These are phyloP conservation scores for Tortrix viridana DNA, from an alignment of 2,888 invertebrate species.

Conservation along the genomic window DNA sequence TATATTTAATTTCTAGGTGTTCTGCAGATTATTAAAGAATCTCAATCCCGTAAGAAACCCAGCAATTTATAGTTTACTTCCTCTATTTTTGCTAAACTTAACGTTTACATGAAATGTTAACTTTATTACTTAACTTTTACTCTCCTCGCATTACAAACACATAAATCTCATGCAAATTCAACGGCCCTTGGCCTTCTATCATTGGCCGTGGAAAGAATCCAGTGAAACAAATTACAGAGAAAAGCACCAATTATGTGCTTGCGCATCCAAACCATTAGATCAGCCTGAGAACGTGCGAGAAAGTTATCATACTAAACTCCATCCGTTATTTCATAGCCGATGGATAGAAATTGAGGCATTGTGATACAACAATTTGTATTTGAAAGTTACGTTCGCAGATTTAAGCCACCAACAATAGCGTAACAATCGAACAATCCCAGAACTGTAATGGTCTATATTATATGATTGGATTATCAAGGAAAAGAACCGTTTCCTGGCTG, in stretches of 20 bases:
- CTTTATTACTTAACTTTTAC: no score
- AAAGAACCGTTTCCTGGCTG: conserved; percentile 38
- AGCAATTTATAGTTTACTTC: no score
- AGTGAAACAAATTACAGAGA: conserved; percentile 9
- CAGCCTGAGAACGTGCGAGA: conserved; percentile 50
- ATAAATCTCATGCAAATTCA: background rate
- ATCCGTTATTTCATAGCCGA: conserved; percentile 51
- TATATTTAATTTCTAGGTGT: no score
- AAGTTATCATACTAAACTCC: conserved; percentile 55
- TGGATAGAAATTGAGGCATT: conserved; percentile 45
- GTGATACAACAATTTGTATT: conserved; percentile 27
- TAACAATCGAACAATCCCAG: no score
- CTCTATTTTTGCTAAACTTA: no score
- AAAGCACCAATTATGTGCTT: conserved; percentile 21
- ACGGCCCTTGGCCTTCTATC: conserved; percentile 6
- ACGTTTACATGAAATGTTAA: no score
- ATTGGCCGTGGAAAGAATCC: conserved; percentile 11
- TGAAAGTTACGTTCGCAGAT: conserved; percentile 31
- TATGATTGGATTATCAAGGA: background rate
- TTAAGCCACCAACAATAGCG: conserved; percentile 8
- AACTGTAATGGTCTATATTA: conserved; percentile 10
- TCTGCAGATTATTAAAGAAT: no score
- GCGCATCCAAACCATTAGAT: conserved; percentile 46
- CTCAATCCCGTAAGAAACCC: no score
- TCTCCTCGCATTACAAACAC: background rate